Conservation (phyloP, 2,888 invertebrate genomes). For the Globia sparganii region DNA sequence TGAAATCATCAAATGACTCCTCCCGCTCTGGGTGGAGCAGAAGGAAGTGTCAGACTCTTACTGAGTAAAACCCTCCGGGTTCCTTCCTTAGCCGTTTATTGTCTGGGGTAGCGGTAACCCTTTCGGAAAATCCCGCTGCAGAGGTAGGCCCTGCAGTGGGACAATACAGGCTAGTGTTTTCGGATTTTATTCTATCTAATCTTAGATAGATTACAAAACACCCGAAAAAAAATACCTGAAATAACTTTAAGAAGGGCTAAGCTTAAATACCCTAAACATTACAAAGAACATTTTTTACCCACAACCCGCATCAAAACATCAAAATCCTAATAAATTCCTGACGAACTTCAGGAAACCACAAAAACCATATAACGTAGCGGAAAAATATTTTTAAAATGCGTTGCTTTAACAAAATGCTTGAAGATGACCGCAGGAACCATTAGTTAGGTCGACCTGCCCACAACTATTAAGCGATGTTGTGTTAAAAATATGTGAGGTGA, state of each 20-base stretch:
- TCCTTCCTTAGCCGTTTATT: no score
- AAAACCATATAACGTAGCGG: conserved; percentile 19
- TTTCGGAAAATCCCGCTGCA: no score
- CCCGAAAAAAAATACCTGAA: neutral
- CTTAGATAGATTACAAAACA: no score
- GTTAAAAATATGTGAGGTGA: conserved; percentile 41
- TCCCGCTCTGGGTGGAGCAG: no score
- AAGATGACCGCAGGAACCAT: conserved; percentile 53
- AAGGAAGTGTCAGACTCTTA: no score
- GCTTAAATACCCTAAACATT: neutral
- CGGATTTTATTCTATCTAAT: no score
- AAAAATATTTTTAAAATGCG: conserved; percentile 54
- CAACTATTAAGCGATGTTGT: conserved; percentile 55
- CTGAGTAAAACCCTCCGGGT: no score
- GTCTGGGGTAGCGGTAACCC: no score
- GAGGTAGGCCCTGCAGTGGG: no score
- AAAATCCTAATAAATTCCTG: conserved; percentile 43
- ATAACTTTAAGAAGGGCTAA: neutral
- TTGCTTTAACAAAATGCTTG: conserved; percentile 52
- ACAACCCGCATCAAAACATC: neutral
- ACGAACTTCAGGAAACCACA: conserved; percentile 35
- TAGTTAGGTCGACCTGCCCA: conserved; percentile 49
- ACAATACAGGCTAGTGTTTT: no score
- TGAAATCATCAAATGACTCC: no score
- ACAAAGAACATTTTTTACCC: neutral